These are phyloP conservation scores for Manacus vitellinus DNA, from an alignment of 2,113 vertebrate species.

Conservation along the genomic window DNA sequence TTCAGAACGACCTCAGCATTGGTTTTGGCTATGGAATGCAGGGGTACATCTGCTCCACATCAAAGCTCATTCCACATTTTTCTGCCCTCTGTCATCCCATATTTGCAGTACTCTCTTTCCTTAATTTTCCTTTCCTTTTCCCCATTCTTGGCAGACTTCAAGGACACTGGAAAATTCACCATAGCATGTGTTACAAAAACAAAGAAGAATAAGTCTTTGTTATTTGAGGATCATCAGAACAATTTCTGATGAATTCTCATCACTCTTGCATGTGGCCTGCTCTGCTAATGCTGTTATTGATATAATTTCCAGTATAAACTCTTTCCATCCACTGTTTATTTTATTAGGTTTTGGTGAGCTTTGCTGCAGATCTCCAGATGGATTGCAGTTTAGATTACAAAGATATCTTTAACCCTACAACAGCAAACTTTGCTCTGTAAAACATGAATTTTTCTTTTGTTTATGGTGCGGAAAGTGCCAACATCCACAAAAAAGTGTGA, in stretches of 20 bases:
- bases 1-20: background rate
- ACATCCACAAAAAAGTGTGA: slow-evolving; percentile 5
- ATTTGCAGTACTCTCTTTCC: slow-evolving; percentile 9
- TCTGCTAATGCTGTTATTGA: slow-evolving; percentile 36
- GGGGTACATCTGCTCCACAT: slow-evolving; percentile 62
- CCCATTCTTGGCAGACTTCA: slow-evolving; percentile 40
- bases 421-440: background rate
- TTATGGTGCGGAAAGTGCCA: slow-evolving; percentile 1
- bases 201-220: slow-evolving; percentile 41
- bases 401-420: background rate
- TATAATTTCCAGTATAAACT: slow-evolving; percentile 50
- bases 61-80: slow-evolving; percentile 54
- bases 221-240: slow-evolving; percentile 37
- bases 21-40: slow-evolving; percentile 41
- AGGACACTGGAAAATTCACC: slow-evolving; percentile 15
- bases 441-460: background rate
- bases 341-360: slow-evolving; percentile 32
- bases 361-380: background rate
- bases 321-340: slow-evolving; percentile 45
- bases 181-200: background rate
- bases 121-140: slow-evolving; percentile 11
- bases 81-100: slow-evolving; percentile 29
- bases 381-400: slow-evolving; percentile 32
- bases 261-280: slow-evolving; percentile 3
- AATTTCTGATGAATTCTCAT: slow-evolving; percentile 43